Conservation (phyloP, 2,888 invertebrate genomes). For the Allophyes oxyacanthae region DNA sequence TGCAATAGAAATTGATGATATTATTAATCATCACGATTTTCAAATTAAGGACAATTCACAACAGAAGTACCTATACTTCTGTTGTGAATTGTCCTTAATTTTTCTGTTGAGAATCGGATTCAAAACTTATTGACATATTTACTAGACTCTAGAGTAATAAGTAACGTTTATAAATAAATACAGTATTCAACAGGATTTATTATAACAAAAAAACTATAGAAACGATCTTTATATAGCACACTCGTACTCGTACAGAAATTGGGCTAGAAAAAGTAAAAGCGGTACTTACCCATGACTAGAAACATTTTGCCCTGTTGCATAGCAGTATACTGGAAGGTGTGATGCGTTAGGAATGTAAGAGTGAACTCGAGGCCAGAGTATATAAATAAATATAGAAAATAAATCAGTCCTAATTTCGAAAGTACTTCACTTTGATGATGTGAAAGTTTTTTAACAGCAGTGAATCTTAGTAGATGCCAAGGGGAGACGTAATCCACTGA, state of each 20-base stretch:
- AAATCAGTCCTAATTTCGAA: conserved; percentile 92
- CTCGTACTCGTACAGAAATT: no score
- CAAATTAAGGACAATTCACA: no score
- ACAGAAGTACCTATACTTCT: no score
- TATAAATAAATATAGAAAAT: conserved; percentile 97
- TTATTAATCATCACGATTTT: no score
- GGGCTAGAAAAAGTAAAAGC: conserved; percentile 3
- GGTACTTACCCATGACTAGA: conserved; percentile 93
- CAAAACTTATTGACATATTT: no score
- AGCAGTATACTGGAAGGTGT: conserved; percentile 96
- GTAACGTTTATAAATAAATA: no score
- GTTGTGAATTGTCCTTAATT: no score
- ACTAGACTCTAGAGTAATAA: no score
- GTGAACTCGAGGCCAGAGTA: conserved; percentile 99
- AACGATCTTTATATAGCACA: no score
- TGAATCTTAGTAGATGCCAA: conserved; percentile 88
- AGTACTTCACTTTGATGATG: conserved; percentile 90
- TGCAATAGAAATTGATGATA: conserved; percentile 51
- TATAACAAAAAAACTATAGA: no score
- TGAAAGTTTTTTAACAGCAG: conserved; percentile 91
- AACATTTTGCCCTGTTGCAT: conserved; percentile 99
- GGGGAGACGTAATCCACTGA: conserved; percentile 87
- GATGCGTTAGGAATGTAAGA: conserved; percentile 98
- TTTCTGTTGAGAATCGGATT: no score
- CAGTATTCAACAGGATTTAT: no score